Base-by-base conservation (phyloP, 2,888 invertebrate species). In the Petrolisthes cinctipes region DNA sequence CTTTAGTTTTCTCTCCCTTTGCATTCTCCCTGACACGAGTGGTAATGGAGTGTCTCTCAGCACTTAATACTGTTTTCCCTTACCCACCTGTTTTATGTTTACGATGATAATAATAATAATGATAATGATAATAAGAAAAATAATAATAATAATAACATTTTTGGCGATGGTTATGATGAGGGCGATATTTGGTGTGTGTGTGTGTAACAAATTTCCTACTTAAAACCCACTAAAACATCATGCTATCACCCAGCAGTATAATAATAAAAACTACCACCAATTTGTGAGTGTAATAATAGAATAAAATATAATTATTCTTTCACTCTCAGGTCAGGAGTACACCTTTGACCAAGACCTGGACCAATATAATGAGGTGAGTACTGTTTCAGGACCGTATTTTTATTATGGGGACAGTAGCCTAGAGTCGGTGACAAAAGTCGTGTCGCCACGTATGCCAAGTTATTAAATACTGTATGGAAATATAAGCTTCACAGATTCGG, bases 281-380 rank as follows among this genome's bases (percentile, higher is more conserved):
- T 23, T 78, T 23, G 4, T 51, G 23, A n/a, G 7, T 3, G 17
- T 11, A 23, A 23, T 75, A n/a, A 53, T 53, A 51, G 5, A 37
- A 51, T n/a, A 6, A 5, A 23, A 54, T 5, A 54, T 56, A 3
- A 9, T 73, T n/a, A 20, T 7, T n/a, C 51, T 5, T 79, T 14
- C 54, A 51, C 54, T 14, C 4, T 51, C 86, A 87, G 87, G 87
- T 84, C 87, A 87, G 66, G 87, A 87, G 84, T 87, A 84, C 84
- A 87, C 83, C 84, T 87, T 83, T 23, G 87, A 87, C 57, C 83
- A 79, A 14, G 92, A 92, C 88, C 91, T 92, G 89, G 92, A 92
- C 85, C 91, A 91, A 66, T 91, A 92, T 57, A 91, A 91, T 80
- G 92, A 92, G 91, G 92, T 92, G 84, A 61, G 83, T 76, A 75